Evolutionary conservation across 2,888 invertebrate genomes (phyloP).

Genomic region (Zele albiditarsus): DNA sequence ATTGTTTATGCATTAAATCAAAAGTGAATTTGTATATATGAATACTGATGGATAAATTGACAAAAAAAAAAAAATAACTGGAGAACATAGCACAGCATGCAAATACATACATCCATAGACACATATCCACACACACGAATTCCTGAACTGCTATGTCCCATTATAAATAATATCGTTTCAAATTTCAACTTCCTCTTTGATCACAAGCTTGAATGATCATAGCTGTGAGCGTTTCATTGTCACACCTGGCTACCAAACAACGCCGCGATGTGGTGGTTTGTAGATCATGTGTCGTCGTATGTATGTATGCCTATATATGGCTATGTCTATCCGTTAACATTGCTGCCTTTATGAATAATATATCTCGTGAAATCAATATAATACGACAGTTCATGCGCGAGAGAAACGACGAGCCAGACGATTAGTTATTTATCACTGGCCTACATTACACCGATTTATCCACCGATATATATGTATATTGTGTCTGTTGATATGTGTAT

Average conservation of each 20-base stretch:
- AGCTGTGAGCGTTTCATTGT: neutral
- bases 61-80: neutral
- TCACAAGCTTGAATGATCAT: neutral
- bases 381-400: constrained; percentile 45
- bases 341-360: constrained; percentile 63
- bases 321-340: constrained; percentile 11
- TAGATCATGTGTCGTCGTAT: neutral
- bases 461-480: constrained; percentile 25
- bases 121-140: neutral
- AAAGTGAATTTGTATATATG: neutral
- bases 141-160: neutral
- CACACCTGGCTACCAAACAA: neutral
- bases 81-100: neutral
- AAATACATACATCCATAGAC: neutral
- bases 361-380: constrained; percentile 64
- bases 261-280: neutral
- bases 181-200: neutral
- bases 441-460: constrained; percentile 52
- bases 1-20: neutral
- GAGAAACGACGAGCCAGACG: constrained; percentile 36
- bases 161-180: neutral
- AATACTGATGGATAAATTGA: neutral
- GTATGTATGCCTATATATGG: neutral
- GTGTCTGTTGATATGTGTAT: constrained; percentile 16
- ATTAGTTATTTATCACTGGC: constrained; percentile 57